Conservation (phyloP, 1,140 invertebrate species). For the Grapholita molesta region DNA sequence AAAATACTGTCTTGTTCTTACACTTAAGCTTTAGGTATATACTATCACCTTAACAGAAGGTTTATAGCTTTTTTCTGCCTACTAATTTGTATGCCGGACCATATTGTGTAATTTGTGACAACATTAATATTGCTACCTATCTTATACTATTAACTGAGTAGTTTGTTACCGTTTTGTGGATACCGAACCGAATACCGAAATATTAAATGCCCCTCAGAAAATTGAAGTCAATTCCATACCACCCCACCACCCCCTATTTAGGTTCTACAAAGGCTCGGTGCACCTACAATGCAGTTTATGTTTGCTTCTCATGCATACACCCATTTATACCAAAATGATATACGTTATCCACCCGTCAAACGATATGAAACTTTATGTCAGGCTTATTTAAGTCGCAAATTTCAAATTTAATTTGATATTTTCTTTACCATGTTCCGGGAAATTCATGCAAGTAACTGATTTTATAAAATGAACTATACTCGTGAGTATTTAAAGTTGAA, state of each 20-base stretch:
- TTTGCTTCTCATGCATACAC: slow-evolving; percentile 68
- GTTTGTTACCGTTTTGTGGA: too few relatives aligned
- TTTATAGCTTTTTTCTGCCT: too few relatives aligned
- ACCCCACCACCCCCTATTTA: slow-evolving; percentile 43
- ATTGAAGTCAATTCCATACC: slow-evolving; percentile 42
- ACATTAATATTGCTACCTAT: too few relatives aligned
- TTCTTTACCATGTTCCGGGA: slow-evolving; percentile 29
- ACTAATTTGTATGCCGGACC: too few relatives aligned
- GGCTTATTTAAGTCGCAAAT: slow-evolving; percentile 34
- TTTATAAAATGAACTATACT: not conserved
- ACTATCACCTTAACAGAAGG: too few relatives aligned
- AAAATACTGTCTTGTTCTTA: too few relatives aligned
- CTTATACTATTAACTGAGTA: too few relatives aligned
- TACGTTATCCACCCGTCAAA: slow-evolving; percentile 30
- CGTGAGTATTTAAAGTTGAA: slow-evolving; percentile 21
- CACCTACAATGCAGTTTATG: slow-evolving; percentile 64
- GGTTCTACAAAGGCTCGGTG: slow-evolving; percentile 62
- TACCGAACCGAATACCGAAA: too few relatives aligned
- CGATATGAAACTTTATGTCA: slow-evolving; percentile 50
- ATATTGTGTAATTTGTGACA: too few relatives aligned
- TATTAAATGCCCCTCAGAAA: too few relatives aligned
- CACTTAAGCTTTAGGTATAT: too few relatives aligned
- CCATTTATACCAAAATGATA: slow-evolving; percentile 54
- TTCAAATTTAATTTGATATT: slow-evolving; percentile 33
- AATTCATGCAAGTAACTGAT: not conserved